A percentile compares a stretch with the other conserved stretches of the same genome.
These are phyloP conservation scores for Candoia aspera DNA, from an alignment of 2,113 vertebrate genomes.

Conservation along the genomic window DNA sequence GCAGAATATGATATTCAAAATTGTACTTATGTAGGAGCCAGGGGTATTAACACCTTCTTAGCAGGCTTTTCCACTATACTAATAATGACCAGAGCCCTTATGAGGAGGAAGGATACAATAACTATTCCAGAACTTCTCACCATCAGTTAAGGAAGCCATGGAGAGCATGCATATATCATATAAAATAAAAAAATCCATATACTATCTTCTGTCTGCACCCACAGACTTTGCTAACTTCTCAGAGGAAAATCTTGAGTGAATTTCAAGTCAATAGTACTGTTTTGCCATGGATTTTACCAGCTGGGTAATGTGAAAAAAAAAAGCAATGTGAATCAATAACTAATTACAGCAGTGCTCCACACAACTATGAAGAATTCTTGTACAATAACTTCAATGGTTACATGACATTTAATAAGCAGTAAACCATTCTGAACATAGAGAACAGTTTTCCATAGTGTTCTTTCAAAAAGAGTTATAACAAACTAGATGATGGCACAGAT, in stretches of 20 bases:
- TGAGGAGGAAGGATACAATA: background rate
- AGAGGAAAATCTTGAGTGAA: background rate
- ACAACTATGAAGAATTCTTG: conserved; percentile 4
- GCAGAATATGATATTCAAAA: background rate
- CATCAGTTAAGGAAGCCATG: background rate
- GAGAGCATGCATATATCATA: background rate
- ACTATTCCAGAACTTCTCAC: background rate
- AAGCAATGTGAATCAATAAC: conserved; percentile 11
- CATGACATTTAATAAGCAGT: background rate
- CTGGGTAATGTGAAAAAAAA: background rate
- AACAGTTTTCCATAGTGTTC: background rate
- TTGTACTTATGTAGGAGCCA: background rate
- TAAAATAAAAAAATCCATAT: background rate
- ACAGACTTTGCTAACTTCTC: background rate
- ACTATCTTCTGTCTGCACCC: background rate
- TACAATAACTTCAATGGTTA: background rate
- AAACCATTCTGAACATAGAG: conserved; percentile 8
- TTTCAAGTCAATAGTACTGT: conserved; percentile 17
- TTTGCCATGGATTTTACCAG: background rate
- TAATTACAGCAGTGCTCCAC: conserved; percentile 13
- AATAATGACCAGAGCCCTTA: background rate
- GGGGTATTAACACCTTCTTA: background rate
- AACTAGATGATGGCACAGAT: background rate
- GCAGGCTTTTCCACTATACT: background rate
- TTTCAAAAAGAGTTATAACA: background rate